These are phyloP conservation scores for Portunus trituberculatus DNA, from an alignment of 1,140 invertebrate species.

Conservation along the genomic window DNA sequence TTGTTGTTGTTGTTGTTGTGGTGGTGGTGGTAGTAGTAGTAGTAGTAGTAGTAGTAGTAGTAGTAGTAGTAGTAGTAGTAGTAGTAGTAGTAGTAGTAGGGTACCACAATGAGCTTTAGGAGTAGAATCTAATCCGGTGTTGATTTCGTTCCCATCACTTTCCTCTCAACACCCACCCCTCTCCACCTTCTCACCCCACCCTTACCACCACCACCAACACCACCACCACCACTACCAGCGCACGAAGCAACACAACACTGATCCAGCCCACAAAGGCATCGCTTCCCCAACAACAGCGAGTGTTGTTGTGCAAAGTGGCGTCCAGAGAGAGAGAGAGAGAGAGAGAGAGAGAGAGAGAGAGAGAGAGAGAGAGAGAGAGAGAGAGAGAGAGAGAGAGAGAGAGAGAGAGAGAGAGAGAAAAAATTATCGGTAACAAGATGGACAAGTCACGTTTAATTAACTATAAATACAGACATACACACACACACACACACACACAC, in stretches of 20 bases:
- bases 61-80: constrained; percentile 23
- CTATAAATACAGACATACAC: background rate
- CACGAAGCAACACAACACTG: background rate
- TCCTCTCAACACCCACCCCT: no score
- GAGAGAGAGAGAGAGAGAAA: constrained; percentile 15
- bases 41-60: constrained; percentile 22
- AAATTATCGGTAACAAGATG: background rate
- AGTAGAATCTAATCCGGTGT: background rate
- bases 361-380: constrained; percentile 58
- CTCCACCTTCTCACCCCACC: no score
- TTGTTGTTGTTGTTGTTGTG: background rate
- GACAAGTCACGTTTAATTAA: background rate
- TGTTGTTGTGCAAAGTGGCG: no score
- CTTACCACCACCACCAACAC: no score
- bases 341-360: constrained; percentile 57
- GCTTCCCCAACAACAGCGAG: no score
- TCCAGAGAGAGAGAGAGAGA: constrained; percentile 23
- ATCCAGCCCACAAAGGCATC: no score
- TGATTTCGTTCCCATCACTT: no score
- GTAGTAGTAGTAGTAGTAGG: constrained; percentile 2
- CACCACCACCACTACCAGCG: no score
- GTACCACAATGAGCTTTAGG: no score
- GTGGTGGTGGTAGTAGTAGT: constrained; percentile 10
- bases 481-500: no score
- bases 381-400: constrained; percentile 45